Evolutionary conservation across 2,888 invertebrate species (phyloP).

Genomic region (Pelosia muscerda): DNA sequence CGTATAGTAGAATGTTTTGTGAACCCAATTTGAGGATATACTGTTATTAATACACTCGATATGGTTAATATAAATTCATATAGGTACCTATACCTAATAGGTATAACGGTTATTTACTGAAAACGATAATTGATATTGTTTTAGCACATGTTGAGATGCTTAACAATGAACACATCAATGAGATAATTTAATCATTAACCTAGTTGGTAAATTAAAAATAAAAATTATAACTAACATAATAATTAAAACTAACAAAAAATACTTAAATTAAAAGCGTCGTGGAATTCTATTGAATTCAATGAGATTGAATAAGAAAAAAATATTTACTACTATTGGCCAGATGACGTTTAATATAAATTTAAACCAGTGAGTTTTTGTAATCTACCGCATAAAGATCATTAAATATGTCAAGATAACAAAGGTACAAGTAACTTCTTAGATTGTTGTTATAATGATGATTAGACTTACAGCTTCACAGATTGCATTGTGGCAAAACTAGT

Average conservation of each 20-base stretch:
- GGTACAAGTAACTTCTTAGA: neutral
- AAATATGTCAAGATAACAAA: neutral
- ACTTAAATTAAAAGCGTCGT: too few relatives aligned
- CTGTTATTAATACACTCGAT: neutral
- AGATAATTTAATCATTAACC: too few relatives aligned
- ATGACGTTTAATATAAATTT: neutral
- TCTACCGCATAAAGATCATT: neutral
- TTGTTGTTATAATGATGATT: constrained; percentile 3
- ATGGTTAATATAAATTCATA: neutral
- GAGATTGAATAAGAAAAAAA: neutral
- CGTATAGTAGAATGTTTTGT: neutral
- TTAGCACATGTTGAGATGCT: neutral
- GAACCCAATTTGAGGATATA: neutral
- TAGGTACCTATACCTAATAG: neutral
- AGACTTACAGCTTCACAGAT: neutral
- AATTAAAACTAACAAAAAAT: too few relatives aligned
- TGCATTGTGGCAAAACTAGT: neutral
- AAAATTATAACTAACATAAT: too few relatives aligned
- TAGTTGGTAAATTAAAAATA: too few relatives aligned
- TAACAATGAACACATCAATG: too few relatives aligned
- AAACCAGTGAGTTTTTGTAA: neutral
- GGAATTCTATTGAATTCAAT: too few relatives aligned
- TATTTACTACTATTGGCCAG: too few relatives aligned
- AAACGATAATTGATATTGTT: neutral
- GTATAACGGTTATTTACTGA: too few relatives aligned